Base-by-base conservation (phyloP, 2,113 vertebrate species). In the Emydura subglobosa region DNA sequence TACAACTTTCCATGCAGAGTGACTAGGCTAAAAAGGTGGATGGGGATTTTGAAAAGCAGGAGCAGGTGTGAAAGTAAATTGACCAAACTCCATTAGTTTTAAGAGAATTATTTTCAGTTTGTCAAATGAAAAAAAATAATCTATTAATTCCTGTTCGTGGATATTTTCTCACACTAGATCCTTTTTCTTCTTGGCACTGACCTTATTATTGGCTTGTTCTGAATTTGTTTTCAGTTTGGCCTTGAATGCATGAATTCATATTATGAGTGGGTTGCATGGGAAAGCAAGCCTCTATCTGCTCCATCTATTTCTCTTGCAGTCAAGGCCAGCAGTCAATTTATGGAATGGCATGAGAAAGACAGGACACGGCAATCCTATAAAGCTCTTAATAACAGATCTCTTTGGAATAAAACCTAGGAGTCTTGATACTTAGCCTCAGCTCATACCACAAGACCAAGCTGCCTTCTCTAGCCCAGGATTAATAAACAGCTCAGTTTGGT, bases 391-490 rank as follows among this genome's bases (percentile, higher is more conserved):
- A 0, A 54, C 53, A 50, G n/a, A n/a, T 79, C 16, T 85, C 87
- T 80, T 72, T 50, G 6, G 4, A 79, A 79, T 82, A 50, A 59
- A 80, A 49, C 14, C 13, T 34, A 57, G 61, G 34, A 39, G 19
- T 0, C 0, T n/a, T 55, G 47, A 49, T 21, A 27, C 7, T 61
- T 24, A 29, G 3, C 25, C 8, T 5, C 0, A 0, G 1, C 54
- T 50, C 55, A n/a, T 31, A 16, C 5, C 0, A 0, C 22, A 0
- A 2, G 34, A 17, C 74, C n/a, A 49, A 74, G 47, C 74, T 85
- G 47, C 55, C 47, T 14, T 6, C 79, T 61, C 16, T 17, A 17
- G 25, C 22, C 9, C 25, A 34, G 74, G 74, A 27, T 27, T 47
- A 78, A 78, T 27, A 16, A 78, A 47, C 6, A 14, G 6, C 39